Percentiles rank a stretch among this genome's conserved stretches.
Conservation (phyloP, 2,888 invertebrate species). For the Salticus scenicus region DNA sequence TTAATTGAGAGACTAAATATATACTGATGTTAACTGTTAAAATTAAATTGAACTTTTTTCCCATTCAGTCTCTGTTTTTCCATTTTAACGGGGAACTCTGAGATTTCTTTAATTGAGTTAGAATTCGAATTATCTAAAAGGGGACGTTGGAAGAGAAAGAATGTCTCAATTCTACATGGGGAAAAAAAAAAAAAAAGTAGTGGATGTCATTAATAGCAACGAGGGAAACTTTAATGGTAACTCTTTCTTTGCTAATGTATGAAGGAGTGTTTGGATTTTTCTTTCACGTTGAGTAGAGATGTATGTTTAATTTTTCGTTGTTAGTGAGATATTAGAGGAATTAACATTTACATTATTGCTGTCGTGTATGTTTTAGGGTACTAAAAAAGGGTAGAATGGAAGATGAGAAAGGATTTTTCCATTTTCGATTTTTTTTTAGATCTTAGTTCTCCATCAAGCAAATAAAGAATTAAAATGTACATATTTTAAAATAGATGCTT, state of each 20-base stretch:
- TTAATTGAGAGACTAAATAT: slow-evolving; percentile 9
- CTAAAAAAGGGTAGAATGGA: too few species aligned
- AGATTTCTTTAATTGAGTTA: slow-evolving; percentile 1
- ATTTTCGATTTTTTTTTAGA: too few species aligned
- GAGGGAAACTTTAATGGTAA: neutral
- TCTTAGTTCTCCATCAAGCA: too few species aligned
- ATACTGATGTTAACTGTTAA: neutral
- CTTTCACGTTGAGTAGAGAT: too few species aligned
- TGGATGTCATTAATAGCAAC: neutral
- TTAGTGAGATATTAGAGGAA: neutral
- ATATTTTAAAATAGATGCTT: too few species aligned
- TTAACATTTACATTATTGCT: neutral
- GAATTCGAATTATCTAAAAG: neutral
- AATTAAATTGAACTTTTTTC: neutral
- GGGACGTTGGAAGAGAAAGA: neutral
- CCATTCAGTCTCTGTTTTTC: neutral
- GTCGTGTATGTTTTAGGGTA: too few species aligned
- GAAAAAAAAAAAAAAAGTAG: neutral
- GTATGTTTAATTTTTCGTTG: neutral
- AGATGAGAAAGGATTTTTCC: too few species aligned
- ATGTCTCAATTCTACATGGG: neutral
- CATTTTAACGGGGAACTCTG: neutral
- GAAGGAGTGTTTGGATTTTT: neutral
- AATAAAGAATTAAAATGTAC: too few species aligned
- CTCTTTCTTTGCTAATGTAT: neutral